Evolutionary conservation across 1,140 invertebrate genomes (phyloP), one percentile per base, ranked within the genome.

Genomic region (Musca domestica): DNA sequence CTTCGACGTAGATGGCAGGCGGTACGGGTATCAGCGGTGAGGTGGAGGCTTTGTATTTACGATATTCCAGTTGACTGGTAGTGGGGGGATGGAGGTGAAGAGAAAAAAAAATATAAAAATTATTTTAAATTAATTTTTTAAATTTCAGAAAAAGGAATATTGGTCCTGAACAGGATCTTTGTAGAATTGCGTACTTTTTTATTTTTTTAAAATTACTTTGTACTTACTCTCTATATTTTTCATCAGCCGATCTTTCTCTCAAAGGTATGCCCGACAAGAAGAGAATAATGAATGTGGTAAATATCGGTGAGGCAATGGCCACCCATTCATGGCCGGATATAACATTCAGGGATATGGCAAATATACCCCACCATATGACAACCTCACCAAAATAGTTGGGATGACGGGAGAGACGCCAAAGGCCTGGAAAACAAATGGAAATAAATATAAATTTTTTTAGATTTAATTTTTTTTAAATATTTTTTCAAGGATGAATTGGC

Each of bases 311-410:
- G 41, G 93, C 84, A 74, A 97, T 90, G 12, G 90, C 91, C 12
- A 93, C 84, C 90, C 92, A 92, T 85, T 95, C 90, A 64, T 88
- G 76, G 41, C 91, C 90, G 75, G 91, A 87, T 54, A 96, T 89
- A 2, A 95, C 90, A 75, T 94, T 95, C 1, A 94, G 82, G 0
- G 93, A 93, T 78, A 96, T 93, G 49, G 94, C 87, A 77, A 96
- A 97, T 54, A 97, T 90, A 1, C 95, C 95, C 90, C 93, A 95
- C 95, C 95, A 98, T 1, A 97, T 85, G 0, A 94, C 85, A 27
- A 98, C 94, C 84, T 98, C 95, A 1, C 95, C 95, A 82, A 97
- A 96, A 77, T 98, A 98, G 81, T 98, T 98, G 0, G 95, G 95
- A 84, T 97, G 95, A 67, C 95, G 87, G 0, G 94, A 96, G 15